phyloP scores from a whole-genome alignment of 1,140 invertebrate species.

The Cydia fagiglandana region DNA sequence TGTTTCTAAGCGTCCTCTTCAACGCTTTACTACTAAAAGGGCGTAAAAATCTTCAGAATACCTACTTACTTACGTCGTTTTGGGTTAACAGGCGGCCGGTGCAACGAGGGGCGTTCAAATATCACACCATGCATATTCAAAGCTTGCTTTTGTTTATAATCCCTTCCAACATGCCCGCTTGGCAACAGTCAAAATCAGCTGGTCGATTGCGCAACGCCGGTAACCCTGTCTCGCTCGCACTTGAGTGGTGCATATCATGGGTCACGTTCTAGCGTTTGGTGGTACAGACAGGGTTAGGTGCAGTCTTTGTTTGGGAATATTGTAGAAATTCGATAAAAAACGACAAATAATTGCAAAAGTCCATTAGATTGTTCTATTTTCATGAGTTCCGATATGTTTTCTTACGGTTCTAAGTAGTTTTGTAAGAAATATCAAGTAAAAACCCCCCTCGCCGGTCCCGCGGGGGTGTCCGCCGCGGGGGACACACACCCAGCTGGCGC shows the following conservation, averaged over 20 bases:
- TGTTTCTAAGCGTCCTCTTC: constrained; percentile 19
- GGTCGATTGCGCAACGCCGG: constrained; percentile 32
- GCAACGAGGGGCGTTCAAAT: constrained; percentile 18
- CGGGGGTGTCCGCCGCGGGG: constrained; percentile 18
- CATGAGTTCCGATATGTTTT: not conserved
- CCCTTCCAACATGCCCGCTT: constrained; percentile 9
- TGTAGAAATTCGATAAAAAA: not conserved
- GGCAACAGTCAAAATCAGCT: constrained; percentile 34
- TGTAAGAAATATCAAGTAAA: not conserved
- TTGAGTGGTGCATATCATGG: not conserved
- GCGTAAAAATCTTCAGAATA: not conserved
- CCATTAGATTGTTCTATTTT: not conserved
- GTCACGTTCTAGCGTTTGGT: constrained; percentile 11
- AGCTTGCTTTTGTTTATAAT: constrained; percentile 29
- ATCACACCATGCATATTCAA: constrained; percentile 29
- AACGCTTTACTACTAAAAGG: not conserved
- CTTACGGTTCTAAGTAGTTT: not conserved
- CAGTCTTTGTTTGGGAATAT: constrained; percentile 3
- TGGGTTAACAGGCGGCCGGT: not conserved
- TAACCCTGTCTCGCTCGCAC: constrained; percentile 4
- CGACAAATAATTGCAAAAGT: not conserved
- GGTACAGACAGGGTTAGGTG: constrained; percentile 8
- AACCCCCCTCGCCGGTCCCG: not conserved
- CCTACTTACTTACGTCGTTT: not conserved
- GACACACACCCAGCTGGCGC: not conserved